A percentile compares a stretch with the other conserved stretches of the same genome.
These are phyloP conservation scores for Sparidentex hasta DNA, from an alignment of 2,797 vertebrate species.

Conservation along the genomic window DNA sequence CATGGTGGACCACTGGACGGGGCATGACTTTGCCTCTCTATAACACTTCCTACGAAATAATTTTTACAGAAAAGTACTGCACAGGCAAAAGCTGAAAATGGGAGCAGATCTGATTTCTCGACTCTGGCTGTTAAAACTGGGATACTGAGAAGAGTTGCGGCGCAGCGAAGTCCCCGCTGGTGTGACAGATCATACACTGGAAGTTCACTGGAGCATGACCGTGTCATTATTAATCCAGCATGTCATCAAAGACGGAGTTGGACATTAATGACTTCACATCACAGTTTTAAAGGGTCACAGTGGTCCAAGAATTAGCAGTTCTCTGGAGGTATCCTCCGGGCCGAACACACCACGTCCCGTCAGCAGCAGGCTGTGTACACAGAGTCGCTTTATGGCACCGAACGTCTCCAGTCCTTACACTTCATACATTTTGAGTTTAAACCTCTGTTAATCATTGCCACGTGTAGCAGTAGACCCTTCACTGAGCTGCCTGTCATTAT, in stretches of 20 bases:
- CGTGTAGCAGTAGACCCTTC: conserved; percentile 61
- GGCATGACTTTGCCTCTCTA: too few species aligned
- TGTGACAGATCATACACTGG: conserved; percentile 59
- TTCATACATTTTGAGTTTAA: conserved; percentile 64
- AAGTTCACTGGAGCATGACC: conserved; percentile 46
- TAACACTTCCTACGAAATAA: background rate
- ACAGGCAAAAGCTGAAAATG: conserved; percentile 5
- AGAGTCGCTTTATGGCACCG: conserved; percentile 56
- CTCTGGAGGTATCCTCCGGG: conserved; percentile 40
- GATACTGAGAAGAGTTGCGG: conserved; percentile 39
- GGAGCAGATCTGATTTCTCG: conserved; percentile 17
- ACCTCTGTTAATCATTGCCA: conserved; percentile 74
- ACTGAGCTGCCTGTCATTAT: conserved; percentile 64
- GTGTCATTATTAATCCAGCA: conserved; percentile 65
- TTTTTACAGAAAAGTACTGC: conserved; percentile 12
- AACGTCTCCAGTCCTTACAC: conserved; percentile 42
- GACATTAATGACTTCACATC: conserved; percentile 61
- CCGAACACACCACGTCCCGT: conserved; percentile 22
- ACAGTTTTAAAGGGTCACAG: conserved; percentile 60
- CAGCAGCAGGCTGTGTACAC: conserved; percentile 42
- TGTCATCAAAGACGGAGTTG: conserved; percentile 62
- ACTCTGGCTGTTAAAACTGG: conserved; percentile 21
- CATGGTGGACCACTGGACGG: too few species aligned
- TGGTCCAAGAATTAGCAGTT: conserved; percentile 49
- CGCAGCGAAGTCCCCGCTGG: conserved; percentile 22